phyloP scores from a whole-genome alignment of 2,888 invertebrate genomes.

The Erebia palarica region DNA sequence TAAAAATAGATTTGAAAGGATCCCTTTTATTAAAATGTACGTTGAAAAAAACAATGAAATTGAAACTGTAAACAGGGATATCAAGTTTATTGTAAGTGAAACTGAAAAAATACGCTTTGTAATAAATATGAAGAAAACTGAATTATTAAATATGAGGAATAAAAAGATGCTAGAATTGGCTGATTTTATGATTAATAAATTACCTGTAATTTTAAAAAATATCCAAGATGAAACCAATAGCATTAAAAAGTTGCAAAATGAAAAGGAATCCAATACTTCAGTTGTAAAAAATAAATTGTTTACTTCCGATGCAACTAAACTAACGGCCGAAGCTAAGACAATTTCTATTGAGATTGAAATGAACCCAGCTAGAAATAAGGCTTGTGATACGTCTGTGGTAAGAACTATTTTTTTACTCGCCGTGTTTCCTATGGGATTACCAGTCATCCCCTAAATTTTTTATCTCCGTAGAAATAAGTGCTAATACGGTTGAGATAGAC shows the following conservation, averaged over 20 bases:
- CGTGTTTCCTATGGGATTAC: background rate
- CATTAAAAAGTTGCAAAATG: slow-evolving; percentile 43
- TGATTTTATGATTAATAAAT: slow-evolving; percentile 54
- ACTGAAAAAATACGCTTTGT: slow-evolving; percentile 46
- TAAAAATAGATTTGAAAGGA: slow-evolving; percentile 63
- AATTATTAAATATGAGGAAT: slow-evolving; percentile 48
- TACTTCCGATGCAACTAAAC: background rate
- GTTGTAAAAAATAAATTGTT: background rate
- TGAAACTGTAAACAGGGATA: slow-evolving; percentile 47
- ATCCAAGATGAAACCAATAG: slow-evolving; percentile 49
- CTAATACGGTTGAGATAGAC: too few relatives aligned
- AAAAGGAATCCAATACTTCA: slow-evolving; percentile 26
- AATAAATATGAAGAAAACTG: slow-evolving; percentile 50
- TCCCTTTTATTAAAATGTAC: slow-evolving; percentile 61
- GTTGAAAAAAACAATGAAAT: slow-evolving; percentile 48
- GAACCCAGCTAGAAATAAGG: background rate
- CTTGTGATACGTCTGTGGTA: slow-evolving; percentile 6
- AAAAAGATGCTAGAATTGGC: slow-evolving; percentile 59
- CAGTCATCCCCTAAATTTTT: too few relatives aligned
- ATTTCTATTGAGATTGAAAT: background rate
- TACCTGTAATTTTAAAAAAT: slow-evolving; percentile 49
- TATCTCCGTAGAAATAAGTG: too few relatives aligned
- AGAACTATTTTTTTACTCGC: background rate
- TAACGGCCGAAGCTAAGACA: background rate
- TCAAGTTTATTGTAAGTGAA: slow-evolving; percentile 50